Base-by-base conservation (phyloP, 1,140 invertebrate genomes). In the Paralvinella palmiformis region DNA sequence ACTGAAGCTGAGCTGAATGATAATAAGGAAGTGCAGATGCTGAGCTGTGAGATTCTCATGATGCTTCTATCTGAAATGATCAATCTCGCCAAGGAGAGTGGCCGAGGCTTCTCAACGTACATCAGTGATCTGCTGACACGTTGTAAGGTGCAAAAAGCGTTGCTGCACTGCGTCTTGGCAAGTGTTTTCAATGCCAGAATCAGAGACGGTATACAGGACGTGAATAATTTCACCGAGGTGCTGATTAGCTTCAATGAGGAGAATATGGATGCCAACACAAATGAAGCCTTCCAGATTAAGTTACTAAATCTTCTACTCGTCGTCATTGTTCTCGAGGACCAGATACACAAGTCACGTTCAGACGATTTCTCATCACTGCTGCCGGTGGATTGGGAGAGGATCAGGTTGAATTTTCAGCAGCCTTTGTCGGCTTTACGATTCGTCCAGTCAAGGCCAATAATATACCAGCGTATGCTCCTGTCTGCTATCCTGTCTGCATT, bases 131-230 rank as follows among this genome's bases (percentile, higher is more conserved):
- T 94, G 63, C 79, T 95, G 66, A 84, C 85, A 0, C 86, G 90
- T 64, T 91, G 90, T 73, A 93, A 93, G 80, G 84, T 94, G 29
- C 92, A 94, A 79, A 92, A 93, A 76, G 88, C 91, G n/a, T 82
- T 91, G 31, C 82, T 95, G 36, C 90, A 92, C 75, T 91, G 90
- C 77, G 80, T 93, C 29, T 83, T 92, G 15, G 88, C 90, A 6
- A 89, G 87, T 29, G 90, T 93, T 2, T 83, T 87, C 68, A 85
- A 85, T 69, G 83, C 84, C 76, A 84, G 83, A 37, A n/a, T n/a
- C n/a, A n/a, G n/a, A n/a, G n/a, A n/a, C n/a, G n/a, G n/a, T n/a
- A n/a, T n/a, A n/a, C 69, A 68, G 58, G 74, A 71, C 41, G 33
- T 60, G 24, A 64, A 36, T 27, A 89, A 88, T 1, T 88, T 93